Percentiles rank a stretch among this genome's conserved stretches.
These are phyloP conservation scores for Ophion obscuratus DNA, from an alignment of 2,888 invertebrate genomes.

Conservation along the genomic window DNA sequence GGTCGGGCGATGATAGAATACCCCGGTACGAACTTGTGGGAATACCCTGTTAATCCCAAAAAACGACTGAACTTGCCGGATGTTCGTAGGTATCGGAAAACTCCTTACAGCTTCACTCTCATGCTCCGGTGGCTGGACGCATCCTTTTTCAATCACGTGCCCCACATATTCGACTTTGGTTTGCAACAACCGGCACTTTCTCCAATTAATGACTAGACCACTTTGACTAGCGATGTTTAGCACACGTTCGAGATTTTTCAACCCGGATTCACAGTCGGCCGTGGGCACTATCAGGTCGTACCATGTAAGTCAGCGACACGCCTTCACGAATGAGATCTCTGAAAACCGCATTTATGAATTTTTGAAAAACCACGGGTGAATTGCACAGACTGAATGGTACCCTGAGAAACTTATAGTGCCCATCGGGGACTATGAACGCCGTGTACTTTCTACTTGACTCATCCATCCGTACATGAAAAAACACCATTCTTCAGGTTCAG, in stretches of 20 bases:
- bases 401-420: conserved; percentile 67
- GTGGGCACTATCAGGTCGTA: conserved; percentile 66
- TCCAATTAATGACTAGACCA: conserved; percentile 63
- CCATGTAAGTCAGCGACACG: conserved; percentile 56
- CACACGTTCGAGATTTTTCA: conserved; percentile 48
- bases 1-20: not conserved
- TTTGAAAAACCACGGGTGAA: conserved; percentile 22
- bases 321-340: conserved; percentile 34
- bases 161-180: conserved; percentile 62
- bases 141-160: conserved; percentile 39
- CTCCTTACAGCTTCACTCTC: conserved; percentile 40
- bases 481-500: conserved; percentile 69
- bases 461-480: conserved; percentile 67
- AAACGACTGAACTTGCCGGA: not conserved
- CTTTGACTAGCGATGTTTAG: conserved; percentile 38
- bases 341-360: conserved; percentile 61
- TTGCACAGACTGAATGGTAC: conserved; percentile 71
- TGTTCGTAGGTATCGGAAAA: not conserved
- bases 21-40: not conserved
- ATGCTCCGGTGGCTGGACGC: conserved; percentile 29
- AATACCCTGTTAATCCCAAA: not conserved
- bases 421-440: conserved; percentile 66
- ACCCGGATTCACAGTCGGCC: conserved; percentile 23
- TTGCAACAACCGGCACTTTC: conserved; percentile 60
- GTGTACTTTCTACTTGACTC: conserved; percentile 69